A percentile compares a stretch with the other conserved stretches of the same genome.
Conservation (phyloP, 53 echinoderm and acorn worm species). For the Pentamera pediparva region DNA sequence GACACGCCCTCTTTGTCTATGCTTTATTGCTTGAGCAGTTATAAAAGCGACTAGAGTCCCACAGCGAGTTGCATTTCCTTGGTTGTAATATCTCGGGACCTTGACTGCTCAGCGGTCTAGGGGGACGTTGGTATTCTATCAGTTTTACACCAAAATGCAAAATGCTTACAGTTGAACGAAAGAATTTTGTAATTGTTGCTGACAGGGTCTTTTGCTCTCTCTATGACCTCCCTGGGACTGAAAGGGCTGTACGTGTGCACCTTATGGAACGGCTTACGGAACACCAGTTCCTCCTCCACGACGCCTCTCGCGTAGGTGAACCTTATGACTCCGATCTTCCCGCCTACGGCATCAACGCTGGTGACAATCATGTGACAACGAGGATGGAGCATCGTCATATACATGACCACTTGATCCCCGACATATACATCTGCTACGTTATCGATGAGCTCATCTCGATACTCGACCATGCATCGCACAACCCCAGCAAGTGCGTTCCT, state of each 20-base stretch:
- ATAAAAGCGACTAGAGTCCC: too few species aligned
- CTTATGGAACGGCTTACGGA: not conserved
- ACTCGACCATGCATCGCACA: not conserved
- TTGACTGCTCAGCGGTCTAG: too few species aligned
- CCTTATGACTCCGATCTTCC: conserved; percentile 24
- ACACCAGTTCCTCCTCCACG: conserved; percentile 21
- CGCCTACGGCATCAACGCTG: not conserved
- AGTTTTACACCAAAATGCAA: conserved; percentile 7
- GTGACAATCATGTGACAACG: conserved; percentile 49
- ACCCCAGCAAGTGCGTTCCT: not conserved
- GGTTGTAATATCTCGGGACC: too few species aligned
- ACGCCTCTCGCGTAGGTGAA: conserved; percentile 36
- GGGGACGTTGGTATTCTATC: not conserved
- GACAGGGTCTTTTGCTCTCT: not conserved
- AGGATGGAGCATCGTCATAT: conserved; percentile 35
- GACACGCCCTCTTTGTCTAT: too few species aligned
- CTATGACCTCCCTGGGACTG: not conserved
- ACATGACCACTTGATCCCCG: conserved; percentile 41
- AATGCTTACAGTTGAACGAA: not conserved
- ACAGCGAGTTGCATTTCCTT: too few species aligned
- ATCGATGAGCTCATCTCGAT: not conserved
- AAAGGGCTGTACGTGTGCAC: not conserved
- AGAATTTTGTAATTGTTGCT: not conserved
- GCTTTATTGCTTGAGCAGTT: too few species aligned
- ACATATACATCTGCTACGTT: not conserved